These are phyloP conservation scores for Drosophila paucipuncta DNA, from an alignment of 2,888 invertebrate species.

Conservation along the genomic window DNA sequence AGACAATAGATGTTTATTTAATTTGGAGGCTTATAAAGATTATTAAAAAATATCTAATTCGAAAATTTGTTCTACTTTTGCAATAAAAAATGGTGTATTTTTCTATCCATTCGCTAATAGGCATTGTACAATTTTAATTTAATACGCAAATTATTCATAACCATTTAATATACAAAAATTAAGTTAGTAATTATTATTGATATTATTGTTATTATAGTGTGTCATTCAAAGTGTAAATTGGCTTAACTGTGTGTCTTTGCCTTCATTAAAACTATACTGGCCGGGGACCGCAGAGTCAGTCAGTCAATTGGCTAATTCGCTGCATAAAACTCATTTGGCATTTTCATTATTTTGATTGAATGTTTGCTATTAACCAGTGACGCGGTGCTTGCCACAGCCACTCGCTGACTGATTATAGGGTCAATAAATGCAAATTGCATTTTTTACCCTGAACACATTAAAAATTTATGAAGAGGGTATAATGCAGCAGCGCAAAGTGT, in stretches of 20 bases:
- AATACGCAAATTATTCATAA: not conserved
- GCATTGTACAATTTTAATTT: not conserved
- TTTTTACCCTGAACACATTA: not conserved
- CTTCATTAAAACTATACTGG: slow-evolving; percentile 20
- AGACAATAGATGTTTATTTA: not conserved
- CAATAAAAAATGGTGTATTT: not conserved
- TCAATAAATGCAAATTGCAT: slow-evolving; percentile 71
- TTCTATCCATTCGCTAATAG: not conserved
- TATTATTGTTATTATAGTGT: slow-evolving; percentile 11
- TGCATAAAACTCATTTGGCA: slow-evolving; percentile 47
- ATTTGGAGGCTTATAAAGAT: not conserved
- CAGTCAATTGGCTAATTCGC: slow-evolving; percentile 67
- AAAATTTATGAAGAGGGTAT: not conserved
- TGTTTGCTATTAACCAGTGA: slow-evolving; percentile 40
- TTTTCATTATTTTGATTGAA: slow-evolving; percentile 70
- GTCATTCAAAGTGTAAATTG: slow-evolving; percentile 35
- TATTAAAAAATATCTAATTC: not conserved
- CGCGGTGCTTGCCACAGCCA: slow-evolving; percentile 11
- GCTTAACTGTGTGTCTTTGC: slow-evolving; percentile 12
- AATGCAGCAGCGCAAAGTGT: not conserved
- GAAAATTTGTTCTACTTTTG: not conserved
- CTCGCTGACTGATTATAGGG: slow-evolving; percentile 51
- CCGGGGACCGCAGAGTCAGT: slow-evolving; percentile 45
- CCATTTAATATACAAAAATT: not conserved
- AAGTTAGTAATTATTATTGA: slow-evolving; percentile 22